phyloP scores from a whole-genome alignment of 2,888 invertebrate species.

The Corbicula japonica region DNA sequence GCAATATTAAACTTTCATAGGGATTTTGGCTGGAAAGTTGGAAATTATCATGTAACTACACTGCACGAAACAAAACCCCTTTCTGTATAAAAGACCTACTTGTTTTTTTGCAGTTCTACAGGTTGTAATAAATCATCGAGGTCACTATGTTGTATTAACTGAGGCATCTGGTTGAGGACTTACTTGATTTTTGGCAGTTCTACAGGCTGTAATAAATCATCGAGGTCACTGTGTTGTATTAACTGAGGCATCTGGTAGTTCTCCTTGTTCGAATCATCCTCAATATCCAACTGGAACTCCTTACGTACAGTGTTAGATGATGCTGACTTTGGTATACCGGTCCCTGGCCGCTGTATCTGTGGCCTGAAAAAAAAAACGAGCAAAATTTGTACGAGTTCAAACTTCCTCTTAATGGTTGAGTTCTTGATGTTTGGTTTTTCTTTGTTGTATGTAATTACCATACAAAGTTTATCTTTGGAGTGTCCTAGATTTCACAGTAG shows the following conservation, averaged over 20 bases:
- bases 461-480: too few species aligned
- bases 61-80: background rate
- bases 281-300: constrained; percentile 92
- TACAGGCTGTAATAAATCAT: constrained; percentile 75
- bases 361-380: constrained; percentile 51
- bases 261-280: constrained; percentile 81
- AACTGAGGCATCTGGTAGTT: constrained; percentile 81
- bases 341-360: constrained; percentile 65
- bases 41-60: background rate
- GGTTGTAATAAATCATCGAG: constrained; percentile 75
- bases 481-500: too few species aligned
- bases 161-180: constrained; percentile 75
- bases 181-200: constrained; percentile 76
- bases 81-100: constrained; percentile 55
- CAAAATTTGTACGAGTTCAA: too few species aligned
- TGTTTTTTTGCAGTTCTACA: constrained; percentile 74
- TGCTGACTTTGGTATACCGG: constrained; percentile 74
- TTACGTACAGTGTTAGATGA: constrained; percentile 87
- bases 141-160: constrained; percentile 71
- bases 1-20: too few species aligned
- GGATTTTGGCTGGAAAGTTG: too few species aligned
- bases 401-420: too few species aligned
- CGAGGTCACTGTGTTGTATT: constrained; percentile 71
- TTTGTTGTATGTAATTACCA: too few species aligned
- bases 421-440: too few species aligned